These are phyloP conservation scores for Avahi laniger DNA, from an alignment of 2,797 vertebrate species.

Conservation along the genomic window DNA sequence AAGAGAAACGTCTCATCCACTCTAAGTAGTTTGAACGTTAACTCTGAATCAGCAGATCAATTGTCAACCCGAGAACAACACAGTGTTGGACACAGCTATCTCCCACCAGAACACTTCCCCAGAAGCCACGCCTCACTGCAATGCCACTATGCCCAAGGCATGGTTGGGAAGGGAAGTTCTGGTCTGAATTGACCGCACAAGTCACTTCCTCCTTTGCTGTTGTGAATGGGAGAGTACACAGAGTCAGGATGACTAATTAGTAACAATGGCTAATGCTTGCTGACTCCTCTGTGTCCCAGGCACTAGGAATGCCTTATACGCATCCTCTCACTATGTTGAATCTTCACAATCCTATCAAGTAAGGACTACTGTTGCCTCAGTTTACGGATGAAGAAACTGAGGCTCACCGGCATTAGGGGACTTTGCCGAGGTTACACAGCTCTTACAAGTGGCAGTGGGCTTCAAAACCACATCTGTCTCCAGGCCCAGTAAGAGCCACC, in stretches of 20 bases:
- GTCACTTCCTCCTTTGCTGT: background rate
- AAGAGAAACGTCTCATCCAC: background rate
- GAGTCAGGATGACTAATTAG: background rate
- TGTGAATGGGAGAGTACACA: background rate
- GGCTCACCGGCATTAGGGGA: background rate
- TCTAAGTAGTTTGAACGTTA: background rate
- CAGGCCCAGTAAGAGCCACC: background rate
- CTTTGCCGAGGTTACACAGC: background rate
- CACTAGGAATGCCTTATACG: background rate
- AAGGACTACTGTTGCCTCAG: background rate
- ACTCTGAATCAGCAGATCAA: background rate
- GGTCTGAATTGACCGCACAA: background rate
- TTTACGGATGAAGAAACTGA: conserved; percentile 28
- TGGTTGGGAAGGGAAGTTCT: background rate
- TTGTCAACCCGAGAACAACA: background rate
- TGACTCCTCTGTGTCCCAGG: background rate
- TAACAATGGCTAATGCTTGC: background rate
- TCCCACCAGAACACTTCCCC: background rate
- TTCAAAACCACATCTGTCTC: background rate
- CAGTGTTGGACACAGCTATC: background rate
- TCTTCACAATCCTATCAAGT: background rate
- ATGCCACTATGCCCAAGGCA: background rate
- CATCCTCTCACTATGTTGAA: background rate
- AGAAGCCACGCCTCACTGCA: background rate
- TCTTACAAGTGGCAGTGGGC: background rate